phyloP scores from a whole-genome alignment of 2,888 invertebrate species.

The Eilema caniola region DNA sequence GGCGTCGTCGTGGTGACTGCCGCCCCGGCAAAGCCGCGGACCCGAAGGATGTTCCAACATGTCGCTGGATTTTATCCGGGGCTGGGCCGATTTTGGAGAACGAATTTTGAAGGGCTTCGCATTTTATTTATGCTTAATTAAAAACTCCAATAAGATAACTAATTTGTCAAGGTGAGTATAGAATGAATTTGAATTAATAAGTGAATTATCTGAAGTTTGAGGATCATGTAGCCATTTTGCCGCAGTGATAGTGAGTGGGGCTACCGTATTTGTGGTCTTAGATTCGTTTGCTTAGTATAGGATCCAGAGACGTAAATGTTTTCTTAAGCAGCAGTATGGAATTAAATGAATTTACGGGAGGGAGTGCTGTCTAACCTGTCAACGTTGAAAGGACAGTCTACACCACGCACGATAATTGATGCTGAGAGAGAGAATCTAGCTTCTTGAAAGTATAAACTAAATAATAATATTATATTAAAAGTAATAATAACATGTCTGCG shows the following conservation, averaged over 20 bases:
- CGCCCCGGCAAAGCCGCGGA: slow-evolving; percentile 42
- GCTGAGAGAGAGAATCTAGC: too few species aligned
- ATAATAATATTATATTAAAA: neutral
- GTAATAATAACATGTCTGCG: neutral
- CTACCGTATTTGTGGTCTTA: neutral
- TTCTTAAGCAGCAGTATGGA: neutral
- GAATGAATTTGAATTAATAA: neutral
- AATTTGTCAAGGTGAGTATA: neutral
- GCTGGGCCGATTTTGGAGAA: slow-evolving; percentile 21
- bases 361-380: too few species aligned
- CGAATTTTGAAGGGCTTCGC: slow-evolving; percentile 19
- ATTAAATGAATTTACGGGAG: too few species aligned
- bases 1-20: slow-evolving; percentile 47
- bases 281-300: too few species aligned
- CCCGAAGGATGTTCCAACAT: slow-evolving; percentile 32
- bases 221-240: neutral
- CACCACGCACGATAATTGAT: too few species aligned
- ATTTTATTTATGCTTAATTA: slow-evolving; percentile 9
- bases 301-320: too few species aligned
- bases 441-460: too few species aligned
- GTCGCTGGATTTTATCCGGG: slow-evolving; percentile 29
- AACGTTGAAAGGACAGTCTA: too few species aligned
- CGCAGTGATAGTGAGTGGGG: neutral
- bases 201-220: neutral
- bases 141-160: slow-evolving; percentile 7